Evolutionary conservation across 2,113 vertebrate genomes (phyloP).

Genomic region (Ictalurus furcatus): DNA sequence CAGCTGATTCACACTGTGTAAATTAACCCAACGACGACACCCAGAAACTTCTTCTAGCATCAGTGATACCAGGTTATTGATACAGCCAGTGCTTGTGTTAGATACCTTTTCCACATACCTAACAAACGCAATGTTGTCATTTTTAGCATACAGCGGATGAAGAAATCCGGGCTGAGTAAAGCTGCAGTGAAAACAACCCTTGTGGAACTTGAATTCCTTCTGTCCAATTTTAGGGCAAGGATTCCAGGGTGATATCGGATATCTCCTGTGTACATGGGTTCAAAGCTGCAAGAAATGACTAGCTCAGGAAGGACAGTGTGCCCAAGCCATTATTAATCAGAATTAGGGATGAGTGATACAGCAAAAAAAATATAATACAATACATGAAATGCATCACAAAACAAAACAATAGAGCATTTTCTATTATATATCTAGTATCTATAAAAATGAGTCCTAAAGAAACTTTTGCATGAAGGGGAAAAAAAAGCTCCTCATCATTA

Average conservation of each 20-base stretch:
- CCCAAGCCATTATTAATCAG: background rate
- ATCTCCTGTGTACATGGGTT: background rate
- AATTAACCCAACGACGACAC: conserved; percentile 6
- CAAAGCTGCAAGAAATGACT: background rate
- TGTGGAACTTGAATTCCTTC: background rate
- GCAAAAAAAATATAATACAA: background rate
- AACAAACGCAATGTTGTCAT: background rate
- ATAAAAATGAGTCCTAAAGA: background rate
- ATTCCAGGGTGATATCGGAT: background rate
- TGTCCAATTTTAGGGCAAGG: background rate
- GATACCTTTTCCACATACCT: background rate
- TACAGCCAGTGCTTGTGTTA: background rate
- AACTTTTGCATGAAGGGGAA: background rate
- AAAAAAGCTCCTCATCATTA: background rate
- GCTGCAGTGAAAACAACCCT: background rate
- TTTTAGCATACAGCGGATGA: background rate
- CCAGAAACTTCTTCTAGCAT: background rate
- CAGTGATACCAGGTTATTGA: background rate
- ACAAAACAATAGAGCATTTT: background rate
- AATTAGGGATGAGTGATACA: background rate
- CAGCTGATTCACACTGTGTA: conserved; percentile 24
- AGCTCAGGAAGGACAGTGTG: background rate
- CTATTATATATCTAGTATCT: background rate
- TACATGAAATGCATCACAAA: background rate
- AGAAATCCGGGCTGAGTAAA: background rate